Evolutionary conservation across 2,888 invertebrate genomes (phyloP).

Genomic region (Drosophila macrospina): DNA sequence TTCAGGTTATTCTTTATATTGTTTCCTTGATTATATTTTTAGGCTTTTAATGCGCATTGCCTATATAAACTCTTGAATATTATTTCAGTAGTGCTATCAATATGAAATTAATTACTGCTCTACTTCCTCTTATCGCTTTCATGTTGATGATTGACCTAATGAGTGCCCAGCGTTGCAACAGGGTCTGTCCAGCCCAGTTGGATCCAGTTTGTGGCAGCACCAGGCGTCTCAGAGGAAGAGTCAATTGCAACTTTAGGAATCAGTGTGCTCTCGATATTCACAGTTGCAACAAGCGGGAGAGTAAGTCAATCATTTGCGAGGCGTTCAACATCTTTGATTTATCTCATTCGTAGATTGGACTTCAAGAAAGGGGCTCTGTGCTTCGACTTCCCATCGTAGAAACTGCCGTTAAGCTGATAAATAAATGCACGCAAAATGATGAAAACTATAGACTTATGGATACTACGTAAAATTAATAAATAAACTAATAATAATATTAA

Average conservation of each 20-base stretch:
- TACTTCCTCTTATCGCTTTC: background rate
- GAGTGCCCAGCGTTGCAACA: background rate
- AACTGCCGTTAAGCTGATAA: background rate
- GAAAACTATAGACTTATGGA: no score
- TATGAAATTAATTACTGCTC: background rate
- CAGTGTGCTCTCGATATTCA: constrained; percentile 3
- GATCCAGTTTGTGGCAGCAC: background rate
- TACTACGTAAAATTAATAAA: no score
- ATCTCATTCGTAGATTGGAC: background rate
- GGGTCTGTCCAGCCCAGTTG: background rate
- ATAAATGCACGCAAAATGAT: no score
- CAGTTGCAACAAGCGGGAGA: background rate
- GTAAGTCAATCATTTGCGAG: background rate
- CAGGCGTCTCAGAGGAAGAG: background rate
- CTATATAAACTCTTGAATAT: background rate
- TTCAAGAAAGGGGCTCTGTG: background rate
- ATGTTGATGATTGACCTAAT: background rate
- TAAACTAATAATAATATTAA: no score
- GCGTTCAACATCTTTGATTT: background rate
- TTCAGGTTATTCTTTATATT: background rate
- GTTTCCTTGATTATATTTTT: background rate
- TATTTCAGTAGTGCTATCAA: background rate
- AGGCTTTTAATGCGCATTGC: background rate
- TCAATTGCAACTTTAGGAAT: constrained; percentile 7
- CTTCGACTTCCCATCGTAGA: background rate